phyloP scores from a whole-genome alignment of 2,113 vertebrate genomes.

The Ceuthmochares aereus region DNA sequence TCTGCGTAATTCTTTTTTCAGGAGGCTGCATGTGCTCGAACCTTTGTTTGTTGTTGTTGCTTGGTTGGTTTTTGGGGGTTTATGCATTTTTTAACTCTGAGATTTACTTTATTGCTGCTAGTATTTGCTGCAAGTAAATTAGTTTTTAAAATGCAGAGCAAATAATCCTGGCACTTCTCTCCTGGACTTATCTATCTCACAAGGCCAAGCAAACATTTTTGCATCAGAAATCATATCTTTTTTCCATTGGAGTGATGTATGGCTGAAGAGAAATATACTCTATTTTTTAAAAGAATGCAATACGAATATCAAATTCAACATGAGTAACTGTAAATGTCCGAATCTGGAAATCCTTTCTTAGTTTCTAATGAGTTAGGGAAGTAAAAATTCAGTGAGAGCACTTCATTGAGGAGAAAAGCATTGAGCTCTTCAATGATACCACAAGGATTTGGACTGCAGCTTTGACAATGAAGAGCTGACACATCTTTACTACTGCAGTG shows the following conservation, averaged over 20 bases:
- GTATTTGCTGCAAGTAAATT: not conserved
- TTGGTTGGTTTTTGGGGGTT: no score
- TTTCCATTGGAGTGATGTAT: not conserved
- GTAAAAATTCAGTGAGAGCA: not conserved
- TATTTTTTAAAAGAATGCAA: not conserved
- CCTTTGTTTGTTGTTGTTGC: not conserved
- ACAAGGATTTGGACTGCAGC: not conserved
- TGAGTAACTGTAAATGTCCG: not conserved
- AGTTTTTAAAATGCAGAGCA: not conserved
- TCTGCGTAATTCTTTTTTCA: not conserved
- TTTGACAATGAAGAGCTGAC: not conserved
- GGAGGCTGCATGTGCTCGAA: rapidly evolving
- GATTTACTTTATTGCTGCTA: not conserved
- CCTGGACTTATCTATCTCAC: not conserved
- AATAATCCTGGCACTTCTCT: not conserved
- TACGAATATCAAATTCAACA: not conserved
- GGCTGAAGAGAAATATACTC: not conserved
- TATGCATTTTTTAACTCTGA: not conserved
- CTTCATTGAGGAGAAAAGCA: not conserved
- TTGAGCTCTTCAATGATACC: not conserved
- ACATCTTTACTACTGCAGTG: not conserved
- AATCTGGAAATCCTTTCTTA: not conserved
- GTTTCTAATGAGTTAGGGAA: not conserved
- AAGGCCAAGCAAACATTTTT: not conserved
- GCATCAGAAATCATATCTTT: not conserved